A percentile compares a stretch with the other conserved stretches of the same genome.
phyloP scores from a whole-genome alignment of 2,888 invertebrate genomes.

The Callyntrura sp. region DNA sequence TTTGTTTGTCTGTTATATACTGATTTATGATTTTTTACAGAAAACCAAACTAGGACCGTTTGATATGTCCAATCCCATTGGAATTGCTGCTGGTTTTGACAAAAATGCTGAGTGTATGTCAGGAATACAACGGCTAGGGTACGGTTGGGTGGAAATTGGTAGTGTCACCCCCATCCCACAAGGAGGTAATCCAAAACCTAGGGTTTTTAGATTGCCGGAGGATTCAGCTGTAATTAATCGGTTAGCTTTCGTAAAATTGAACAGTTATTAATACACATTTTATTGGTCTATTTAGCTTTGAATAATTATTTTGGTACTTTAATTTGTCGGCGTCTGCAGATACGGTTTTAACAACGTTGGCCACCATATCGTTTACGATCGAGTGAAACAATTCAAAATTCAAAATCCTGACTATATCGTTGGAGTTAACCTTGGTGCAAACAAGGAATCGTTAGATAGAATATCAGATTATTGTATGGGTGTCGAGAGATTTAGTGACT shows the following conservation, averaged over 20 bases:
- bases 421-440: slow-evolving; percentile 98
- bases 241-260: slow-evolving; percentile 86
- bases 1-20: too few species aligned
- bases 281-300: too few species aligned
- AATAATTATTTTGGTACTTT: too few species aligned
- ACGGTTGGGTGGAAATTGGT: slow-evolving; percentile 98
- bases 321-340: slow-evolving; percentile 85
- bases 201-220: slow-evolving; percentile 94
- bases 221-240: slow-evolving; percentile 97
- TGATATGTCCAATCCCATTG: slow-evolving; percentile 94
- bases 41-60: slow-evolving; percentile 90
- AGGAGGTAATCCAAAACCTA: slow-evolving; percentile 95
- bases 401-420: slow-evolving; percentile 88
- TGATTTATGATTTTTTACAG: slow-evolving; percentile 86
- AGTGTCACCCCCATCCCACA: slow-evolving; percentile 97
- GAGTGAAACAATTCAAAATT: slow-evolving; percentile 88
- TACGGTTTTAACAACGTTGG: slow-evolving; percentile 99
- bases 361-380: slow-evolving; percentile 90
- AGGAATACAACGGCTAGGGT: slow-evolving; percentile 93
- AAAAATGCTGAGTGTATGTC: slow-evolving; percentile 97
- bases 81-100: slow-evolving; percentile 99
- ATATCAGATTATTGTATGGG: slow-evolving; percentile 94
- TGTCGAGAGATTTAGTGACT: slow-evolving; percentile 91
- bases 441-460: slow-evolving; percentile 92
- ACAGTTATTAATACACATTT: too few species aligned